Evolutionary conservation across 2,113 vertebrate genomes (phyloP).

Genomic region (Acrocephalus arundinaceus): DNA sequence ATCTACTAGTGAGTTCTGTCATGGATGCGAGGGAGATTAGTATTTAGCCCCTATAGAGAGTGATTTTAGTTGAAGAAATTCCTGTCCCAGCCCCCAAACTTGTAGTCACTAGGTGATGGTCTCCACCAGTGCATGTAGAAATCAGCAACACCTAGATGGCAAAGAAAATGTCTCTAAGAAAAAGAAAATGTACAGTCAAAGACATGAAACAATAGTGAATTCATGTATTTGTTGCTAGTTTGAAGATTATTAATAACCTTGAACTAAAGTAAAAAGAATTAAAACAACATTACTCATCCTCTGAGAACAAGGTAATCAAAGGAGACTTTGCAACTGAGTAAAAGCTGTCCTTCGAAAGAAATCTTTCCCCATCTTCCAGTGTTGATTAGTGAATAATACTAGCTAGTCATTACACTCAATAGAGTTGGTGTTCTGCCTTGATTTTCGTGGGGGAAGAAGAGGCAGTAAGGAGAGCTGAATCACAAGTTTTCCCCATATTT

Average conservation of each 20-base stretch:
- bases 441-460: slow-evolving; percentile 40
- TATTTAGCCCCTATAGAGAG: not conserved
- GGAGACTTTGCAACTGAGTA: slow-evolving; percentile 29
- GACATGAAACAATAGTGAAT: not conserved
- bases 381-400: slow-evolving; percentile 4
- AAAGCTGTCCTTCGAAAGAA: slow-evolving; percentile 57
- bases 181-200: not conserved
- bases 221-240: not conserved
- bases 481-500: slow-evolving; percentile 44
- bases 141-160: not conserved
- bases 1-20: not conserved
- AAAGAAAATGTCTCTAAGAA: not conserved
- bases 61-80: not conserved
- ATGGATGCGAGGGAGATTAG: not conserved
- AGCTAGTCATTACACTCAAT: slow-evolving; percentile 11
- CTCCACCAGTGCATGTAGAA: not conserved
- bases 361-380: not conserved
- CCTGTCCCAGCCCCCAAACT: not conserved
- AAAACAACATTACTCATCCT: slow-evolving; percentile 58
- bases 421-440: slow-evolving; percentile 33
- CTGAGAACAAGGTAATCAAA: slow-evolving; percentile 36
- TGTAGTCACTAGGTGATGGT: not conserved
- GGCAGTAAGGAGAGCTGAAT: slow-evolving; percentile 49
- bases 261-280: slow-evolving; percentile 37
- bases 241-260: slow-evolving; percentile 21